Conservation (phyloP, 2,797 vertebrate genomes). For the Artibeus lituratus region DNA sequence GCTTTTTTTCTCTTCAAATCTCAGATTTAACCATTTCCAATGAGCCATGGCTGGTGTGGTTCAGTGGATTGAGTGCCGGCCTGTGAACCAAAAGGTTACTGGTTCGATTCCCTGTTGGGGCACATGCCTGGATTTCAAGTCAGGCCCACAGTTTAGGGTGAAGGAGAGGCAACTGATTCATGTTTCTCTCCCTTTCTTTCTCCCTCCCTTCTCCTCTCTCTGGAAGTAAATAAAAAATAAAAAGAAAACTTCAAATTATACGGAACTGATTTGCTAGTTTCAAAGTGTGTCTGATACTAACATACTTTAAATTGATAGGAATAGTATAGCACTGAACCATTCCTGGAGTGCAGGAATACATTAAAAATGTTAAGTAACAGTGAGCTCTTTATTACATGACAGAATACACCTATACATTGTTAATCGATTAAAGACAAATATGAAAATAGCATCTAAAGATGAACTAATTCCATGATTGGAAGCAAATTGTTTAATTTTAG, state of each 20-base stretch:
- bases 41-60: neutral
- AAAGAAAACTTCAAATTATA: slow-evolving; percentile 71
- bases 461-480: slow-evolving; percentile 49
- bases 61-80: too few species aligned
- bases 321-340: slow-evolving; percentile 55
- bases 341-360: slow-evolving; percentile 71
- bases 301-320: slow-evolving; percentile 76
- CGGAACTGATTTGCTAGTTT: slow-evolving; percentile 72
- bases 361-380: slow-evolving; percentile 74
- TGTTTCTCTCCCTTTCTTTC: too few species aligned
- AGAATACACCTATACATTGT: slow-evolving; percentile 65
- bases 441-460: slow-evolving; percentile 49
- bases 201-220: too few species aligned
- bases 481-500: slow-evolving; percentile 67
- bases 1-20: slow-evolving; percentile 67
- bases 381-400: slow-evolving; percentile 60
- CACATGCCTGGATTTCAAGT: too few species aligned
- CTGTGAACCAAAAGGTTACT: too few species aligned
- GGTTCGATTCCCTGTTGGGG: too few species aligned
- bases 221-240: too few species aligned
- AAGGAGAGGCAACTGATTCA: too few species aligned
- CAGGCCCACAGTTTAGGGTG: too few species aligned
- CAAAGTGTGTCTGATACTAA: slow-evolving; percentile 65
- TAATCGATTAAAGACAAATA: slow-evolving; percentile 64
- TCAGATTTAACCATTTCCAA: slow-evolving; percentile 72